phyloP scores from a whole-genome alignment of 2,797 vertebrate species.

The Valencia hispanica region DNA sequence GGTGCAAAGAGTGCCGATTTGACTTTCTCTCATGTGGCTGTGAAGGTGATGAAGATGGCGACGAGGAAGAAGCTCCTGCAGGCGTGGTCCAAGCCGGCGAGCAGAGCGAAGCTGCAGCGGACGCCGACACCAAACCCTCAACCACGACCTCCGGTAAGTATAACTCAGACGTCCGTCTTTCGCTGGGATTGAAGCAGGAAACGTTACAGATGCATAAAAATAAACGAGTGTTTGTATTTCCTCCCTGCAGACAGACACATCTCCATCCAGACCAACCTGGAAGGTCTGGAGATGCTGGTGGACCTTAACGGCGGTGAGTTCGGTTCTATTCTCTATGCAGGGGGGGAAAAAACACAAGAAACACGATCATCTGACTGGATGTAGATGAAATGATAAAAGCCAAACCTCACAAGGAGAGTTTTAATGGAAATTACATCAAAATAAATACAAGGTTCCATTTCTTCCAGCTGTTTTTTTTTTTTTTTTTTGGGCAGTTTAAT shows the following conservation, averaged over 20 bases:
- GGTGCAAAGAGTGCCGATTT: too few species aligned
- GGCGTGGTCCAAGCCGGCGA: background rate
- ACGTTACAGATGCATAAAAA: background rate
- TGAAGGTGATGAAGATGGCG: conserved; percentile 29
- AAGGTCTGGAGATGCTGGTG: conserved; percentile 89
- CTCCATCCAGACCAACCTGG: conserved; percentile 91
- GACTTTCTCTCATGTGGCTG: background rate
- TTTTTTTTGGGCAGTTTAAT: too few species aligned
- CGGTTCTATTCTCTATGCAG: background rate
- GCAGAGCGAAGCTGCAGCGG: conserved; percentile 29
- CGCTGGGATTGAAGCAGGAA: background rate
- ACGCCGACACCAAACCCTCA: conserved; percentile 55
- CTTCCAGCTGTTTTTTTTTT: too few species aligned
- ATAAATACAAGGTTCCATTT: background rate
- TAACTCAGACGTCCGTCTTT: too few species aligned
- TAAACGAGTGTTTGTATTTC: background rate
- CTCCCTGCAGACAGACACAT: conserved; percentile 87
- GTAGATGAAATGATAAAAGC: background rate
- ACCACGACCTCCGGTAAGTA: conserved; percentile 54
- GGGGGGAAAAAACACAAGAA: background rate
- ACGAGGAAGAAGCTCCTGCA: conserved; percentile 5
- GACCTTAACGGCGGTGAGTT: conserved; percentile 83
- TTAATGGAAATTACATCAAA: background rate
- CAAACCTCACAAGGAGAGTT: background rate
- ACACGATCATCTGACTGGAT: background rate